Base-by-base conservation (phyloP, 2,797 vertebrate genomes). In the Pangasius djambal region DNA sequence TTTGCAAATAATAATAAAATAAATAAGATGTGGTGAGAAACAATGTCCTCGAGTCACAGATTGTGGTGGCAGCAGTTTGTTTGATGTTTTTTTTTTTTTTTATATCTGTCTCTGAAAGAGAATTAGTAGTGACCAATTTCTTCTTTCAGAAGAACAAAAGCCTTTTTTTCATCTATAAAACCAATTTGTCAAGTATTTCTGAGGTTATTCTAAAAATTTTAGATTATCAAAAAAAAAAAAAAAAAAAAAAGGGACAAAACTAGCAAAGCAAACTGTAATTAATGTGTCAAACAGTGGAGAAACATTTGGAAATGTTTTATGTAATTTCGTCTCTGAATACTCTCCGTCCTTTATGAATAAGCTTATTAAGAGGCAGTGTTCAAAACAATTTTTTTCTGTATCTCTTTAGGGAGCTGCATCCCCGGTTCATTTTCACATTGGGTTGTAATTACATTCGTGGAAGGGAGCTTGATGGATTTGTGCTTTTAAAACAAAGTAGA, bases 351-450 rank as follows among this genome's bases (percentile, higher is more conserved):
- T 61, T 61, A 82, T 61, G 57, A 61, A 61, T 82, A 82, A 40
- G 34, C 57, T 82, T 82, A 59, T 81, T 61, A 61, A 82, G 79
- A 37, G 34, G 10, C 22, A 1, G n/a, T 8, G n/a, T 55, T 55
- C 6, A 4, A 61, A 82, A 82, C 79, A 15, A 28, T 61, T 15
- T 7, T 7, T 22, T 40, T 81, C 52, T 37, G 52, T 6, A 37
- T 61, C 55, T 82, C 79, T 82, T 82, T 82, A 61, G 79, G 25
- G 79, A 82, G 31, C 79, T 15, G 52, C 16, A 20, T 55, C 52
- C 48, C 7, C 3, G 9, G 16, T 82, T 82, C 13, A 15, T 82
- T 82, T 82, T 59, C 12, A 7, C 57, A 15, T 37, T 6, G 52
- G 78, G 8, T 9, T 59, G 78, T 81, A 81, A 81, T 57, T 57